phyloP scores from a whole-genome alignment of 2,113 vertebrate genomes.

The Rhinolophus ferrumequinum region DNA sequence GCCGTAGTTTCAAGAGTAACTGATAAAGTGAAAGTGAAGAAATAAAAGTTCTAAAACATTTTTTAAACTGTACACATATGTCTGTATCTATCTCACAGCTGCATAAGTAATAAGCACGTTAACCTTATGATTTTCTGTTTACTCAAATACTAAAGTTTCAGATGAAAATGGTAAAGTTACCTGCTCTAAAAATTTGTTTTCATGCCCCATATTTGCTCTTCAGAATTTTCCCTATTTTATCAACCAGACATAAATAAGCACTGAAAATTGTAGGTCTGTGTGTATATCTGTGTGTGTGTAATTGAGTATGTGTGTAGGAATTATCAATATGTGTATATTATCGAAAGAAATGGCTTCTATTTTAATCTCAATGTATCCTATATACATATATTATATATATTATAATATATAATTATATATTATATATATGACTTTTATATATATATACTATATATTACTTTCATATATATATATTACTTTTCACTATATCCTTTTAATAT shows the following conservation, averaged over 20 bases:
- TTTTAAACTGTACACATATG: background rate
- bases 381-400: background rate
- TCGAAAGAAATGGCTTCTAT: background rate
- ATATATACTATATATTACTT: too few species aligned
- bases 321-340: background rate
- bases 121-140: background rate
- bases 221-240: background rate
- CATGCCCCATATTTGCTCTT: background rate
- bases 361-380: rapidly evolving
- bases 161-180: background rate
- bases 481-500: too few species aligned
- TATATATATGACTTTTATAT: too few species aligned
- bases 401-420: too few species aligned
- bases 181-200: background rate
- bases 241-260: background rate
- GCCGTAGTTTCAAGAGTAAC: background rate
- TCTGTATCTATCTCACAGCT: background rate
- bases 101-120: background rate
- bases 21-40: background rate
- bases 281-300: background rate
- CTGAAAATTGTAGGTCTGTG: background rate
- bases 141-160: background rate
- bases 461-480: too few species aligned
- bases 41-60: background rate
- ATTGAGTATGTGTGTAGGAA: background rate